phyloP scores from a whole-genome alignment of 2,888 invertebrate genomes.

The Encarsia formosa region DNA sequence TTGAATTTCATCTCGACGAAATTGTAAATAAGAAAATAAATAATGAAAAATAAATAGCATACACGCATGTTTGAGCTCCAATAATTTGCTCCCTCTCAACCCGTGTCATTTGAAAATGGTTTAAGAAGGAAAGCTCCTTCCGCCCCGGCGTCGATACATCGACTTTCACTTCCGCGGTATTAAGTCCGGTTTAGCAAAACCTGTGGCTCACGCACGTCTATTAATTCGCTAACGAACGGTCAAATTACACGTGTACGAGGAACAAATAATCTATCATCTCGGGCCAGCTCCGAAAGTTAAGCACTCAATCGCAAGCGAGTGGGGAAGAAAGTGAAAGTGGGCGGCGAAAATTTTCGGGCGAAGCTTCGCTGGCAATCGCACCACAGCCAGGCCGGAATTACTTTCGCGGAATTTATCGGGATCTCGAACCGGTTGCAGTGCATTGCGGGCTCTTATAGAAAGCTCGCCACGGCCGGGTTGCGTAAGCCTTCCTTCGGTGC shows the following conservation, averaged over 20 bases:
- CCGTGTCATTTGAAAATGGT: slow-evolving; percentile 30
- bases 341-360: slow-evolving; percentile 8
- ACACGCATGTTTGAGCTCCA: neutral
- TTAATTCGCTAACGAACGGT: neutral
- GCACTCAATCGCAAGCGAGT: neutral
- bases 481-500: neutral
- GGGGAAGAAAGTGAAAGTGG: slow-evolving; percentile 16
- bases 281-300: too few relatives aligned
- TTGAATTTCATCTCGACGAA: neutral
- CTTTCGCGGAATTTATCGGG: slow-evolving; percentile 37
- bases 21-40: neutral
- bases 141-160: slow-evolving; percentile 18
- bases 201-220: too few relatives aligned
- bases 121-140: slow-evolving; percentile 37
- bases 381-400: slow-evolving; percentile 10
- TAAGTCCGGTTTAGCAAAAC: slow-evolving; percentile 31
- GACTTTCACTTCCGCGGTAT: slow-evolving; percentile 42
- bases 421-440: slow-evolving; percentile 22
- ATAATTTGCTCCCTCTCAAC: neutral
- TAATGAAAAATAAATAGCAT: neutral
- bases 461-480: slow-evolving; percentile 1
- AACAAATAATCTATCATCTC: too few relatives aligned
- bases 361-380: neutral
- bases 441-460: neutral
- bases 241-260: neutral